Percentiles rank a stretch among this genome's conserved stretches.
Evolutionary conservation across 2,888 invertebrate species (phyloP).

Genomic region (Eupithecia subfuscata): DNA sequence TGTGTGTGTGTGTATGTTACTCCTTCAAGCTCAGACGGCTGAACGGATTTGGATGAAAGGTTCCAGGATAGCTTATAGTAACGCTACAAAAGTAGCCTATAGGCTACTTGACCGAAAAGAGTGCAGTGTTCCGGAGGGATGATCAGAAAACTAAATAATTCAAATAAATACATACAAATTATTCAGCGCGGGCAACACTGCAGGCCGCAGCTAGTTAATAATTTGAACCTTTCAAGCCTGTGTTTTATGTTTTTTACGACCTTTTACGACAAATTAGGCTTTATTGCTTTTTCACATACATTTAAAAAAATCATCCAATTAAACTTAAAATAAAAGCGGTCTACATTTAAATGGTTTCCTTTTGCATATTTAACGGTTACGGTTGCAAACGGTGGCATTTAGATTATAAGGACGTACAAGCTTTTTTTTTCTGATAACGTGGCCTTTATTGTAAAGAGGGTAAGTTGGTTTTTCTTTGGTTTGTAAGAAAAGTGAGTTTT

Average conservation of each 20-base stretch:
- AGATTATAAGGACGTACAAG: constrained; percentile 37
- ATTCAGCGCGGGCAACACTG: no score
- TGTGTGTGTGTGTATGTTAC: no score
- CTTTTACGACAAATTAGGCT: background rate
- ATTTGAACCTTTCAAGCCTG: background rate
- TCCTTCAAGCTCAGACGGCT: background rate
- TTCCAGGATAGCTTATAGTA: background rate
- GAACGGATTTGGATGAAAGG: background rate
- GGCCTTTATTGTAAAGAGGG: background rate
- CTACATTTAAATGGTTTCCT: constrained; percentile 41
- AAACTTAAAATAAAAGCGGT: constrained; percentile 47
- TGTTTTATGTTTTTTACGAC: background rate
- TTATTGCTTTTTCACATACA: background rate
- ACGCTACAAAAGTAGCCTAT: no score
- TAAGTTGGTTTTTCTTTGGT: constrained; percentile 22
- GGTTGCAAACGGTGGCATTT: constrained; percentile 47
- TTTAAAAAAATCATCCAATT: constrained; percentile 36
- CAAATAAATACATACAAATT: no score
- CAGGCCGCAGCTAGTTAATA: background rate
- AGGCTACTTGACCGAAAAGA: no score
- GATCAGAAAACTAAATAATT: no score
- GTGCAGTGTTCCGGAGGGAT: no score
- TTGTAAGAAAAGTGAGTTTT: constrained; percentile 27
- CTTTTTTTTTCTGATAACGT: background rate
- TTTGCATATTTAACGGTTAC: constrained; percentile 49